Conservation (phyloP, 2,888 invertebrate species). For the Drosophila pullipes region DNA sequence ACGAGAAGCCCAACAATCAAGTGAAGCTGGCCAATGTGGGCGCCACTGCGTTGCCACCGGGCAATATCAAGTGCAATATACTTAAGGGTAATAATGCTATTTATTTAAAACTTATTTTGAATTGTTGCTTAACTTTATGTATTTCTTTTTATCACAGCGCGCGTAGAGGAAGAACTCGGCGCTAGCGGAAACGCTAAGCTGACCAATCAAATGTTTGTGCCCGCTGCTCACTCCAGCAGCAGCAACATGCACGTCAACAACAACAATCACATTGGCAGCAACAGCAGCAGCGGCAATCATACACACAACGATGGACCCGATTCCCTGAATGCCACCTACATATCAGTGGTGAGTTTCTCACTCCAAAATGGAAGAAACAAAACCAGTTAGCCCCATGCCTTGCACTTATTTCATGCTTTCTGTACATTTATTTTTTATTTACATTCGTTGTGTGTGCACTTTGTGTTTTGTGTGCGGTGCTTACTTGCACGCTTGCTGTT, state of each 20-base stretch:
- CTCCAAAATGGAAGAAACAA: constrained; percentile 35
- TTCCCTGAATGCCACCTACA: constrained; percentile 89
- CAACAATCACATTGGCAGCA: constrained; percentile 48
- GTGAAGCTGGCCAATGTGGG: constrained; percentile 88
- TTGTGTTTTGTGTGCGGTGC: constrained; percentile 60
- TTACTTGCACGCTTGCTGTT: constrained; percentile 59
- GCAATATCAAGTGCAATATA: constrained; percentile 97
- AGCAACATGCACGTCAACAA: constrained; percentile 55
- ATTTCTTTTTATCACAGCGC: constrained; percentile 85
- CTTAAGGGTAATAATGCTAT: constrained; percentile 89
- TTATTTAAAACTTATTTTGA: neutral
- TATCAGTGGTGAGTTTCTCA: constrained; percentile 89
- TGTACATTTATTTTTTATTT: constrained; percentile 67
- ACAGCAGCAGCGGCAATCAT: constrained; percentile 48
- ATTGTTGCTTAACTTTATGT: neutral
- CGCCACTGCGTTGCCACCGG: constrained; percentile 91
- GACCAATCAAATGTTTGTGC: constrained; percentile 88
- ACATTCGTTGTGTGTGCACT: constrained; percentile 68
- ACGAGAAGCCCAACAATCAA: constrained; percentile 90
- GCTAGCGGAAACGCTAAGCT: constrained; percentile 86
- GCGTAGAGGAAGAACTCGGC: constrained; percentile 87
- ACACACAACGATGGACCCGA: constrained; percentile 84
- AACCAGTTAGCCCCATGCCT: constrained; percentile 66
- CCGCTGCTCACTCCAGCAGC: constrained; percentile 83
- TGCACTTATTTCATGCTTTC: constrained; percentile 72